These are phyloP conservation scores for Mus spicilegus DNA, from an alignment of 2,113 vertebrate species.

Conservation along the genomic window DNA sequence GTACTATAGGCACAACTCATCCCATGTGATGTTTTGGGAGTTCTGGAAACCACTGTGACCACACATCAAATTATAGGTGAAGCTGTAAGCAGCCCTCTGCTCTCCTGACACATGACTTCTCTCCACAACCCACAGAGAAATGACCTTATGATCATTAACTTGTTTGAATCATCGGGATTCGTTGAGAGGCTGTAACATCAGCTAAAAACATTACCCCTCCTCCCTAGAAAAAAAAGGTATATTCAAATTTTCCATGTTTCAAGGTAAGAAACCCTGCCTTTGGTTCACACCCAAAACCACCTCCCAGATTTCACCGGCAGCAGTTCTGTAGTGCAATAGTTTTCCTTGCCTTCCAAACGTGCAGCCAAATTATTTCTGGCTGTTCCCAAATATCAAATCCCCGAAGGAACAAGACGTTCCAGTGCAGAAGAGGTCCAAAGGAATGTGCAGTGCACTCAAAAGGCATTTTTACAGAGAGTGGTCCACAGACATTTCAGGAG, in stretches of 20 bases:
- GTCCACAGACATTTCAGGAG: constrained; percentile 66
- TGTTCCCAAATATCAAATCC: constrained; percentile 56
- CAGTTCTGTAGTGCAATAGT: neutral
- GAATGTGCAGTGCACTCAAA: constrained; percentile 39
- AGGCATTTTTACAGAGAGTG: constrained; percentile 56
- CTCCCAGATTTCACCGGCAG: neutral
- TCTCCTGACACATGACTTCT: constrained; percentile 2
- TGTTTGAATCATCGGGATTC: constrained; percentile 24
- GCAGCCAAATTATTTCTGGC: constrained; percentile 46
- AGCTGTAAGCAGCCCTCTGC: neutral
- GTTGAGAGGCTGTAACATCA: constrained; percentile 38
- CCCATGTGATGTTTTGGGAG: neutral
- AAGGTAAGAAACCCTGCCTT: neutral
- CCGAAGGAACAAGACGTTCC: constrained; percentile 64
- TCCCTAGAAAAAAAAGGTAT: neutral
- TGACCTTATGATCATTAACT: neutral
- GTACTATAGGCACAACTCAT: neutral
- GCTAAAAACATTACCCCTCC: neutral
- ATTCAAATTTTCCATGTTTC: neutral
- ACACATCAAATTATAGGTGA: neutral
- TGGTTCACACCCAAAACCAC: neutral
- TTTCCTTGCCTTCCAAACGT: constrained; percentile 17
- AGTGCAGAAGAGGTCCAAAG: constrained; percentile 31
- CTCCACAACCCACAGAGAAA: neutral
- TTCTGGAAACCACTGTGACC: neutral